Base-by-base conservation (phyloP, 1,140 invertebrate species). In the Parapsyche elsis region DNA sequence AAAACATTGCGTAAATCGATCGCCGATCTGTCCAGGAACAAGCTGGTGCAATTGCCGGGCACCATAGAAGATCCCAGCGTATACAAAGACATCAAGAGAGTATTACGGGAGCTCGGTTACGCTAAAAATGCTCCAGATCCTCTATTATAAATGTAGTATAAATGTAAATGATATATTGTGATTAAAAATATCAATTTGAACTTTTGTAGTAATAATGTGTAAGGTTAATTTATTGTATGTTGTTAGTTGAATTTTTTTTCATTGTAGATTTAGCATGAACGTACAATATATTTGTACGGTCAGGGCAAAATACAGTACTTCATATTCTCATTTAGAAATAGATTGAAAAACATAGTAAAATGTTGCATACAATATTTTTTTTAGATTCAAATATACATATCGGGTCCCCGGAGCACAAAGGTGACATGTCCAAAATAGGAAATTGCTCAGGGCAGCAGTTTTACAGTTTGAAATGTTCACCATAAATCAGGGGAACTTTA, bases 11-110 rank as follows among this genome's bases (percentile, higher is more conserved):
- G 96, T n/a, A 95, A 95, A 85, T 94, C 94, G 0, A 94, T 98
- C 75, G 91, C 94, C 0, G 93, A 95, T 83, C 89, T 98, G 81
- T 96, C 96, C 0, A 91, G 92, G 49, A 94, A 94, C 9, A 94
- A 95, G 86, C 86, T 87, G 24, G 92, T 96, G 0, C 92, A 94
- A 87, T 92, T 97, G 85, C 93, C 96, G 61, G 92, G 94, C 1
- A 97, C 96, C 0, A 96, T 98, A 74, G 96, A 98, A 88, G 96
- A 98, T 89, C 91, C 94, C 16, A 91, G 90, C 73, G 94, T 97
- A 0, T 98, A 95, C 84, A 88, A 87, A 2, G 93, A 94, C 84
- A 94, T 96, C 61, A 94, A 94, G 84, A 84, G 88, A 30, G 93
- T 92, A 1, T 87, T 97, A 74, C 93, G 95, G 84, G 92, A 92